Evolutionary conservation across 2,113 vertebrate species (phyloP), one percentile per base, ranked within the genome.

Genomic region (Hemiscyllium ocellatum): DNA sequence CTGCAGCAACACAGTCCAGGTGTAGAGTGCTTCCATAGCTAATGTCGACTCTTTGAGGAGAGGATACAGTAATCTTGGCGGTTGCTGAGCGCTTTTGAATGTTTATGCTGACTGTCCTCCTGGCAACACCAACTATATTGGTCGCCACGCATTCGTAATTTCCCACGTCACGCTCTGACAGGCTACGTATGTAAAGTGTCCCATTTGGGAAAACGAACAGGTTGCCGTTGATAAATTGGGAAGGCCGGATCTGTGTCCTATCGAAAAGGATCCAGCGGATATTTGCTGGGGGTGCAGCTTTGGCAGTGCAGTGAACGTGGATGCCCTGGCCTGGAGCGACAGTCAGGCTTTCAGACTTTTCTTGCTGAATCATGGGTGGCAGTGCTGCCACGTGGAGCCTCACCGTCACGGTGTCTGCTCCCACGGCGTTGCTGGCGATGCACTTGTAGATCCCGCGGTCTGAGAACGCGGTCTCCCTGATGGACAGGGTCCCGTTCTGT

Each of bases 371-470:
- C 66, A 98, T 96, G 0, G 98, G 98, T 0, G 98, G 98, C 95
- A 98, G 96, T 0, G 98, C 97, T 1, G 97, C 97, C 95, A 99
- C 97, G 33, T 98, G 97, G 22, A 99, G 97, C 37, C 97, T 98
- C 17, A 99, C 97, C 0, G 98, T 97, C 50, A 98, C 97, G 26
- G 97, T 97, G 96, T 99, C 98, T 0, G 97, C 97, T 24, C 99
- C 99, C 0, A 98, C 98, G 0, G 97, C 96, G 15, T 98, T 99
- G 97, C 98, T 98, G 47, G 98, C 98, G 50, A 98, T 96, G 2
- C 99, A 99, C 96, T 98, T 97, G 96, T 99, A 99, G 65, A 98
- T 96, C 12, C 99, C 99, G 6, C 97, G 15, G 96, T 99, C 98
- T 0, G 97, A 96, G 95, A 98, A 97, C 2, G 96, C 96, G 0